Percentiles rank a stretch among this genome's conserved stretches.
phyloP scores from a whole-genome alignment of 2,888 invertebrate genomes.

The Microctonus hyperodae region DNA sequence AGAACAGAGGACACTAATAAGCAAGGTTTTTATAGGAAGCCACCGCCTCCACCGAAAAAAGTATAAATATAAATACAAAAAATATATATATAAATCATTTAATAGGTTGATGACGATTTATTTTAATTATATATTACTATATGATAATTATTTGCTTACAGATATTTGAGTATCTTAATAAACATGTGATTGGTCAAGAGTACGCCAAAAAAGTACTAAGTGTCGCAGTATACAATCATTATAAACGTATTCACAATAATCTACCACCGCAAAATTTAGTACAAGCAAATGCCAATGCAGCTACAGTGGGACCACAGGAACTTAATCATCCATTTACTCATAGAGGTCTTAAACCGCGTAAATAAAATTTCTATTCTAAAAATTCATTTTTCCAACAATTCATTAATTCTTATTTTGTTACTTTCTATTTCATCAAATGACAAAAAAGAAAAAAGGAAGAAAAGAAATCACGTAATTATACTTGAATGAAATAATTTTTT shows the following conservation, averaged over 20 bases:
- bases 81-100: conserved; percentile 3
- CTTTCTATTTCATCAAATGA: background rate
- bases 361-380: conserved; percentile 46
- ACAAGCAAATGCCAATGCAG: conserved; percentile 51
- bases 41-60: conserved; percentile 95
- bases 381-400: background rate
- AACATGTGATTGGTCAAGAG: conserved; percentile 97
- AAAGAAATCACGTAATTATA: background rate
- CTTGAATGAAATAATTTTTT: background rate
- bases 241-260: conserved; percentile 96
- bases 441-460: background rate
- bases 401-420: background rate
- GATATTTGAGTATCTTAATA: conserved; percentile 96
- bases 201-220: conserved; percentile 97
- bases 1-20: conserved; percentile 71
- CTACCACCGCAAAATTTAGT: conserved; percentile 66
- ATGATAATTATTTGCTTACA: conserved; percentile 49
- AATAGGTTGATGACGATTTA: background rate
- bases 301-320: conserved; percentile 66
- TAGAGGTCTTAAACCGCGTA: conserved; percentile 70
- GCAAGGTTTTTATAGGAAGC: conserved; percentile 78
- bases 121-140: conserved; percentile 9
- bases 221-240: conserved; percentile 99
- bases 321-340: conserved; percentile 75
- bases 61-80: conserved; percentile 51